Evolutionary conservation across 2,113 vertebrate genomes (phyloP).

Genomic region (Raja brachyura): DNA sequence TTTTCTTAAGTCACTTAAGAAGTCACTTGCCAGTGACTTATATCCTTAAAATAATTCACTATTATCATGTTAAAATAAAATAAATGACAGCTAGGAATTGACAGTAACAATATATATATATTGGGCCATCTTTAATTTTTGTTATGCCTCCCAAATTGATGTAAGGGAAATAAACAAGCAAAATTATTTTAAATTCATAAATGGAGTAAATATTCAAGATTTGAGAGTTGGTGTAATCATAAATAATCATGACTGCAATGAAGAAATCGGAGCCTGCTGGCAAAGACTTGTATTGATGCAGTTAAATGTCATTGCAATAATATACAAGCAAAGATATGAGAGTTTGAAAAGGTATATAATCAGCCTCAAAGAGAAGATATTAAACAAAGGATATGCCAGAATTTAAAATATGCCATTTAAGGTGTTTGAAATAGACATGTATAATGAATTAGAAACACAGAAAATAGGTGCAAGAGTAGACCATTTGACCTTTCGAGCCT

Average conservation of each 20-base stretch:
- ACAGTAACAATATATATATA: not conserved
- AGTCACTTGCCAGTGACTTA: too few relatives aligned
- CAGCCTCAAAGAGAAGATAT: not conserved
- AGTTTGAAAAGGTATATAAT: not conserved
- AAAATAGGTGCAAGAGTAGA: too few relatives aligned
- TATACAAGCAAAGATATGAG: not conserved
- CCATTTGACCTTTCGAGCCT: too few relatives aligned
- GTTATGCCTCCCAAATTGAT: not conserved
- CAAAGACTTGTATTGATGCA: not conserved
- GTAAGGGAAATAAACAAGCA: not conserved
- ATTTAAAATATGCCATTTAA: too few relatives aligned
- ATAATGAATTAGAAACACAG: not conserved
- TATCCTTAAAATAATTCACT: not conserved
- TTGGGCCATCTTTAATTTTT: not conserved
- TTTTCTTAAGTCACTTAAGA: not conserved
- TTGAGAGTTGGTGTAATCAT: not conserved
- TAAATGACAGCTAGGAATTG: not conserved
- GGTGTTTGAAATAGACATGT: not conserved
- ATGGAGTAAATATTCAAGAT: not conserved
- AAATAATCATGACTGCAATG: not conserved
- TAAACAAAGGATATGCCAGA: too few relatives aligned
- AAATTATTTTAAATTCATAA: not conserved
- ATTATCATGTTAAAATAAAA: not conserved
- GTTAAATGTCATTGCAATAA: not conserved
- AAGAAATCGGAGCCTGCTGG: not conserved